Evolutionary conservation across 2,888 invertebrate genomes (phyloP).

Genomic region (Siphonodentalium dalli): DNA sequence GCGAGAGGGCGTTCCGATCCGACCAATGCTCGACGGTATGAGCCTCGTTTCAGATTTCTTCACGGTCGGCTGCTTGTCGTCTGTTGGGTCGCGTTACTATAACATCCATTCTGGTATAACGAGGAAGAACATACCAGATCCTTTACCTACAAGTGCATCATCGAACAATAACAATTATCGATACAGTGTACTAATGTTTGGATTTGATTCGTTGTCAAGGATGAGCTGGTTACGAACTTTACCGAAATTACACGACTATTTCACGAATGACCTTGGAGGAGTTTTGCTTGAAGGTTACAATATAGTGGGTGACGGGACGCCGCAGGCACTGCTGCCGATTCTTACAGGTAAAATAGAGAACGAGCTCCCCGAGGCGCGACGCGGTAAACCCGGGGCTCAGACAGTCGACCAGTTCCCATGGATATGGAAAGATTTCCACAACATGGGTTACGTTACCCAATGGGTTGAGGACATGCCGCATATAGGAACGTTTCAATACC

Average conservation of each 20-base stretch:
- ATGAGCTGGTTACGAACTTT: conserved; percentile 70
- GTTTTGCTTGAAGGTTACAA: conserved; percentile 73
- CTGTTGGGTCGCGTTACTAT: conserved; percentile 70
- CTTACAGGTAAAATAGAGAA: conserved; percentile 80
- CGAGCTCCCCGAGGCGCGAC: conserved; percentile 85
- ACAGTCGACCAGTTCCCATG: conserved; percentile 83
- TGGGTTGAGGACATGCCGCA: conserved; percentile 87
- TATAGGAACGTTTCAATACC: conserved; percentile 87
- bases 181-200: conserved; percentile 82
- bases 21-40: conserved; percentile 40
- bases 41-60: conserved; percentile 54
- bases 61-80: conserved; percentile 49
- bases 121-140: conserved; percentile 23
- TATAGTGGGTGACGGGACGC: conserved; percentile 67
- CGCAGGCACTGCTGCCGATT: conserved; percentile 81
- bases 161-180: conserved; percentile 65
- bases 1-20: conserved; percentile 36
- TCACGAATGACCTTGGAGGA: conserved; percentile 48
- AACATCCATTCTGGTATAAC: conserved; percentile 73
- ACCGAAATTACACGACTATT: conserved; percentile 54
- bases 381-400: conserved; percentile 72
- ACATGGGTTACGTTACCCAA: conserved; percentile 71
- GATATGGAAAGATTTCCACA: conserved; percentile 81
- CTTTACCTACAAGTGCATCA: too few relatives aligned
- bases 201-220: conserved; percentile 86